A percentile compares a stretch with the other conserved stretches of the same genome.
phyloP scores from a whole-genome alignment of 2,888 invertebrate species.

The Noctua pronuba region DNA sequence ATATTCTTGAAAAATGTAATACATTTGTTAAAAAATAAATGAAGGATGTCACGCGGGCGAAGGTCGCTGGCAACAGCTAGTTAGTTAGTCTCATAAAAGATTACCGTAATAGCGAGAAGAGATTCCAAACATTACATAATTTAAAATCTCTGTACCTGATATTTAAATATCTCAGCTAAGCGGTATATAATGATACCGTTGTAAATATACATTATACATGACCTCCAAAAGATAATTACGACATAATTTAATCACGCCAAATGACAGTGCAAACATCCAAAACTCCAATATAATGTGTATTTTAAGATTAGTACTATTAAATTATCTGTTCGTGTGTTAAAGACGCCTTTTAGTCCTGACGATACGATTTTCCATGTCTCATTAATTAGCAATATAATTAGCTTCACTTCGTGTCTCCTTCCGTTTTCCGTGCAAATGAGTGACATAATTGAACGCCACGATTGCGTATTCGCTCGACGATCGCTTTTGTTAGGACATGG shows the following conservation, averaged over 20 bases:
- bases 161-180: constrained; percentile 1
- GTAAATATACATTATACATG: constrained; percentile 35
- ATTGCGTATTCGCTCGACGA: neutral
- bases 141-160: neutral
- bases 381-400: constrained; percentile 1
- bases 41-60: too few relatives aligned
- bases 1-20: too few relatives aligned
- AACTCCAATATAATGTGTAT: constrained; percentile 62
- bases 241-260: constrained; percentile 51
- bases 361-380: constrained; percentile 22
- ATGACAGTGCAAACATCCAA: constrained; percentile 55
- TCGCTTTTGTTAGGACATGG: neutral
- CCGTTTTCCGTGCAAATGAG: neutral
- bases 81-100: constrained; percentile 1
- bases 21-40: too few relatives aligned
- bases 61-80: too few relatives aligned
- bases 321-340: constrained; percentile 49
- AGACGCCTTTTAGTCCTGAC: constrained; percentile 38
- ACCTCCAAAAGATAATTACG: constrained; percentile 32
- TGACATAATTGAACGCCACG: neutral
- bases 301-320: constrained; percentile 55
- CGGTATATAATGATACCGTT: constrained; percentile 1
- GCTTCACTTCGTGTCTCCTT: neutral
- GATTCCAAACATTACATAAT: constrained; percentile 11
- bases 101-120: constrained; percentile 5